These are phyloP conservation scores for Cinclus cinclus DNA, from an alignment of 2,113 vertebrate genomes.

Conservation along the genomic window DNA sequence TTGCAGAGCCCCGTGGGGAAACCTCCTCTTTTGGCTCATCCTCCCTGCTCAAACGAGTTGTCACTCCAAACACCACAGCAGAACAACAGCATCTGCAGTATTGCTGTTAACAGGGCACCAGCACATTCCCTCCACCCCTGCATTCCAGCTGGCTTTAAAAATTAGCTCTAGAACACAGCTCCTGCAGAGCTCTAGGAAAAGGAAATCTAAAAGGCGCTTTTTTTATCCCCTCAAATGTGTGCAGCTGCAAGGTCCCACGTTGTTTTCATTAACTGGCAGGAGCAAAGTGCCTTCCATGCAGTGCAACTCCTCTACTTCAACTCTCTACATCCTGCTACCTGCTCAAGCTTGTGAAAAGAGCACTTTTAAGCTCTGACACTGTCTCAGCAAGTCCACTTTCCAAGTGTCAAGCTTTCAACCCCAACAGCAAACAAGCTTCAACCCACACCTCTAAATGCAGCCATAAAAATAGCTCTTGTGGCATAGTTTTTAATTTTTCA, in stretches of 20 bases:
- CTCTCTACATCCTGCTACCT: not conserved
- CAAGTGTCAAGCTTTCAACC: not conserved
- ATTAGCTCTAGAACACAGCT: not conserved
- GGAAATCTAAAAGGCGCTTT: not conserved
- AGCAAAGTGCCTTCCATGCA: not conserved
- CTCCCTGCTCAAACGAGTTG: not conserved
- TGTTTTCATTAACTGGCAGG: not conserved
- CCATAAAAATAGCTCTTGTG: not conserved
- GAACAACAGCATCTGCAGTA: not conserved
- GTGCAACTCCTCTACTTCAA: not conserved
- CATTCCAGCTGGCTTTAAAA: not conserved
- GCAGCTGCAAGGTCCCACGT: not conserved
- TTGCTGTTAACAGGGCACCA: not conserved
- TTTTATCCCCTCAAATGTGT: fast-evolving
- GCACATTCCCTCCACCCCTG: not conserved
- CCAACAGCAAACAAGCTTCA: not conserved
- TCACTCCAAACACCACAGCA: not conserved
- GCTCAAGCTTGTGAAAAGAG: not conserved
- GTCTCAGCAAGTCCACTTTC: not conserved
- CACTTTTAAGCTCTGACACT: not conserved
- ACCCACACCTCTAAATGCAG: not conserved
- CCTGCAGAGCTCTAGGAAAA: not conserved
- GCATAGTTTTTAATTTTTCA: not conserved
- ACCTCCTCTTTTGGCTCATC: not conserved
- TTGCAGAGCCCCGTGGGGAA: not conserved